A percentile compares a stretch with the other conserved stretches of the same genome.
Evolutionary conservation across 2,888 invertebrate genomes (phyloP).

Genomic region (Colletes collaris): DNA sequence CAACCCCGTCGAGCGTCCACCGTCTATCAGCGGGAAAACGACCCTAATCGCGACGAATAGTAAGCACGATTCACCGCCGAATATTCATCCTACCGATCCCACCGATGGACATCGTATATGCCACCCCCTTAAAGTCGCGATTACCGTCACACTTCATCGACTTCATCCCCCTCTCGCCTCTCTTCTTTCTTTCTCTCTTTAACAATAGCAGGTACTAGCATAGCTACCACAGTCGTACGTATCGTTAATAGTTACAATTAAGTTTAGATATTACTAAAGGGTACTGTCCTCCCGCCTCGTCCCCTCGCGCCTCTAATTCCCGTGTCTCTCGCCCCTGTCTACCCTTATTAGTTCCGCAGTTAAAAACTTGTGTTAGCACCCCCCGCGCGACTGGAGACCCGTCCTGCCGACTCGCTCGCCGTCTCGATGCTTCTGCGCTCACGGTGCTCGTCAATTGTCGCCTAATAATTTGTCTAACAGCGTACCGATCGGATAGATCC

Average conservation of each 20-base stretch:
- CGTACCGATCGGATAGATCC: background rate
- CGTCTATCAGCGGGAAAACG: background rate
- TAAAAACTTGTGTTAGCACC: slow-evolving; percentile 62
- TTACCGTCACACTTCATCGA: slow-evolving; percentile 8
- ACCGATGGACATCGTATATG: slow-evolving; percentile 1
- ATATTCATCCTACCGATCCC: background rate
- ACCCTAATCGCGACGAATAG: background rate
- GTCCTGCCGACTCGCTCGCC: slow-evolving; percentile 53
- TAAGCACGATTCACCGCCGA: background rate
- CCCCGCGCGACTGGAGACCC: slow-evolving; percentile 58
- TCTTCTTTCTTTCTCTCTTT: slow-evolving; percentile 67
- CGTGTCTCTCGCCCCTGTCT: slow-evolving; percentile 37
- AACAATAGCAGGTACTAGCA: slow-evolving; percentile 84
- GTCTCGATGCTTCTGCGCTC: background rate
- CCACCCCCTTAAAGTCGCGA: slow-evolving; percentile 15
- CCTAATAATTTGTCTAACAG: slow-evolving; percentile 20
- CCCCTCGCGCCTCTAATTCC: slow-evolving; percentile 41
- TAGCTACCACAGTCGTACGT: slow-evolving; percentile 84
- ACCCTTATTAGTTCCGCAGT: slow-evolving; percentile 64
- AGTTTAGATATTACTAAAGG: slow-evolving; percentile 79
- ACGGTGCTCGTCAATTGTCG: slow-evolving; percentile 1
- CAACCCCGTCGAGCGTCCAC: slow-evolving; percentile 7
- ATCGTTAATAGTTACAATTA: slow-evolving; percentile 82
- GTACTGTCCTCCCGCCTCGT: slow-evolving; percentile 63
- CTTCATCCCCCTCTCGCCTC: slow-evolving; percentile 19